phyloP scores from a whole-genome alignment of 2,113 vertebrate genomes.

The Pelvicachromis taeniatus region DNA sequence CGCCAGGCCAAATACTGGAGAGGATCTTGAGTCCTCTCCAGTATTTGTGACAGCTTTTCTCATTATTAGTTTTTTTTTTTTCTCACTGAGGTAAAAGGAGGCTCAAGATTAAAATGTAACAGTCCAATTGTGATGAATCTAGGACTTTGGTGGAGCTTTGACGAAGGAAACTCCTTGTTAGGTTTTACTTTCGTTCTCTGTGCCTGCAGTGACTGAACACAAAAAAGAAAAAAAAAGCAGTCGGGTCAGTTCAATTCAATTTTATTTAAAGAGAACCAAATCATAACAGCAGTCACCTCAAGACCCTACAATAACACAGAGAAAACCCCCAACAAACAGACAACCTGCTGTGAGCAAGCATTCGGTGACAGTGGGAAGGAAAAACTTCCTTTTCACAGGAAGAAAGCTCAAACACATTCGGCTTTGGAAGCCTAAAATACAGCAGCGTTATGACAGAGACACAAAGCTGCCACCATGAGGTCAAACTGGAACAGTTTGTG shows the following conservation, averaged over 20 bases:
- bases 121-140: not conserved
- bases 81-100: not conserved
- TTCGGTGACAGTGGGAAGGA: not conserved
- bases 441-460: rapidly evolving
- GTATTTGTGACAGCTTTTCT: rapidly evolving
- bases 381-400: rapidly evolving
- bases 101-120: rapidly evolving
- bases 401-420: rapidly evolving
- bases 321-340: not conserved
- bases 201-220: not conserved
- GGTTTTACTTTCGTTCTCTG: not conserved
- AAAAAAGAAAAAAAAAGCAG: not conserved
- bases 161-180: not conserved
- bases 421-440: not conserved
- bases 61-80: not conserved
- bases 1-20: too few species aligned
- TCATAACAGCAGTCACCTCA: not conserved
- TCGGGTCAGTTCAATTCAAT: rapidly evolving
- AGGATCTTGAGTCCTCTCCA: not conserved
- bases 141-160: not conserved
- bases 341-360: not conserved
- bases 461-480: not conserved
- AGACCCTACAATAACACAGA: not conserved
- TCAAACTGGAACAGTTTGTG: not conserved
- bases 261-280: rapidly evolving